phyloP scores from a whole-genome alignment of 1,140 invertebrate genomes.

The Asobara japonica region DNA sequence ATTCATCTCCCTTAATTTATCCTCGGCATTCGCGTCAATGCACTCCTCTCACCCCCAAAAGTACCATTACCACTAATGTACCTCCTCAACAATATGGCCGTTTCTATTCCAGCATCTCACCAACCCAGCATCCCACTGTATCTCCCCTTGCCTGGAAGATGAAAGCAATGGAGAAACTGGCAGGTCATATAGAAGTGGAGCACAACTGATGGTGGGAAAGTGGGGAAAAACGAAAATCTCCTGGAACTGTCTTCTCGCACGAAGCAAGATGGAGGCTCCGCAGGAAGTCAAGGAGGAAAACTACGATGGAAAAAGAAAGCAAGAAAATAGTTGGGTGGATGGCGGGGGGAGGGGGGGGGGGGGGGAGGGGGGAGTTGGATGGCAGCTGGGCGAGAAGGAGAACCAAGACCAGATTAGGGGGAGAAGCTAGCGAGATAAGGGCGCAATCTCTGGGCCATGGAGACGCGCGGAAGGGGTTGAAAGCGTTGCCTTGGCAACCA shows the following conservation, averaged over 20 bases:
- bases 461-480: slow-evolving; percentile 40
- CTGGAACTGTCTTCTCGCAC: slow-evolving; percentile 24
- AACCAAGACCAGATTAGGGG: slow-evolving; percentile 23
- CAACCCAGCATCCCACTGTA: background rate
- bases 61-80: background rate
- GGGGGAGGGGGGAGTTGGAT: slow-evolving; percentile 15
- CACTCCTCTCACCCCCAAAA: too few relatives aligned
- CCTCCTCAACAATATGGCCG: background rate
- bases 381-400: slow-evolving; percentile 34
- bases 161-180: slow-evolving; percentile 18
- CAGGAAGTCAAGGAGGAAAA: background rate
- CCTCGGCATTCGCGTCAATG: background rate
- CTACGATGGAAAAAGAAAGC: slow-evolving; percentile 8
- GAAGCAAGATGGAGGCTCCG: slow-evolving; percentile 35
- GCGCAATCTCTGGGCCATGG: slow-evolving; percentile 49
- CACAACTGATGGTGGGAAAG: slow-evolving; percentile 4
- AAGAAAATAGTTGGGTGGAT: too few relatives aligned
- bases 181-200: background rate
- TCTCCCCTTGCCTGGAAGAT: background rate
- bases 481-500: slow-evolving; percentile 41
- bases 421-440: slow-evolving; percentile 45
- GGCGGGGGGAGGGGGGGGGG: too few relatives aligned
- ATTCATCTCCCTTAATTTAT: too few relatives aligned
- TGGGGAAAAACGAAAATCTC: background rate
- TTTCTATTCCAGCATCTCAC: background rate